Percentiles rank a stretch among this genome's conserved stretches.
Conservation (phyloP, 2,888 invertebrate species). For the Diadegma fenestrale region DNA sequence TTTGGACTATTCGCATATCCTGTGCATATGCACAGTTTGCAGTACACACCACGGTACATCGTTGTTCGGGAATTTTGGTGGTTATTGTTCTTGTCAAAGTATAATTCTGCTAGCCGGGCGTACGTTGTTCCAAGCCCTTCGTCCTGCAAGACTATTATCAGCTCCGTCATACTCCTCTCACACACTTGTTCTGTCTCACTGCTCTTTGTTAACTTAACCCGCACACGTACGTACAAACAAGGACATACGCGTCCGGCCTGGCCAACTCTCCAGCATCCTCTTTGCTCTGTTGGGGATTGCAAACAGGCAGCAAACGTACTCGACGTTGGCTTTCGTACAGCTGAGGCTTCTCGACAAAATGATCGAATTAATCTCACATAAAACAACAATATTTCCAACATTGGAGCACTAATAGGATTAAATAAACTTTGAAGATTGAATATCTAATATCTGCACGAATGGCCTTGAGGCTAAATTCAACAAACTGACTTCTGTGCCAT, state of each 20-base stretch:
- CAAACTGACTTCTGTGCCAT: neutral
- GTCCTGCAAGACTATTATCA: conserved; percentile 1
- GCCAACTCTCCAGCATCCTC: neutral
- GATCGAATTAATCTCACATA: neutral
- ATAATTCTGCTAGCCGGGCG: conserved; percentile 3
- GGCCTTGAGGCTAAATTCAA: neutral
- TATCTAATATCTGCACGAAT: neutral
- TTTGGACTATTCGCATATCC: neutral
- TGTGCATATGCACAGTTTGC: neutral
- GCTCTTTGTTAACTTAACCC: conserved; percentile 12
- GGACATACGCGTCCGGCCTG: neutral
- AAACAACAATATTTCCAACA: conserved; percentile 7
- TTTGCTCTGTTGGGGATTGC: neutral
- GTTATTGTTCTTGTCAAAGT: conserved; percentile 8
- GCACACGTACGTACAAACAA: conserved; percentile 7
- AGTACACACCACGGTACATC: neutral
- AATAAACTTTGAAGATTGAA: conserved; percentile 5
- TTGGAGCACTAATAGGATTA: neutral
- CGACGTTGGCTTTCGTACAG: conserved; percentile 9
- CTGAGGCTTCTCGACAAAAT: conserved; percentile 5
- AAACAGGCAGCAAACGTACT: neutral
- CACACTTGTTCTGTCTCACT: neutral
- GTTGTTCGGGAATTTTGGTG: neutral
- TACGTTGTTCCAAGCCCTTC: neutral
- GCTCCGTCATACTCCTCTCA: neutral